Percentiles rank a stretch among this genome's conserved stretches.
Evolutionary conservation across 2,113 vertebrate species (phyloP).

Genomic region (Pogona vitticeps): DNA sequence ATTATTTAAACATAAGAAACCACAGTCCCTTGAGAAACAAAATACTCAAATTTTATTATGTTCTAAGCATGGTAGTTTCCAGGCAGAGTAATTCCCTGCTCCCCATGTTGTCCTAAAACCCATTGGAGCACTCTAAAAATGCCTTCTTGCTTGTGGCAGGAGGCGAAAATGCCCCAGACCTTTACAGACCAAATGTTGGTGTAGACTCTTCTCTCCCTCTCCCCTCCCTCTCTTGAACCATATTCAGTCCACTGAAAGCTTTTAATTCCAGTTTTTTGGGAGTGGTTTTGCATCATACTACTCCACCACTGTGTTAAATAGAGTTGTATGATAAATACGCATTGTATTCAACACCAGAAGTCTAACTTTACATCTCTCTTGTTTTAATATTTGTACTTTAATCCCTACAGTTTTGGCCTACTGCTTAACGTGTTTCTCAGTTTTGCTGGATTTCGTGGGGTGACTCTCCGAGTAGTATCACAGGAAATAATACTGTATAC

Average conservation of each 20-base stretch:
- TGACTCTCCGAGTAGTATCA: neutral
- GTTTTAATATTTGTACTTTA: neutral
- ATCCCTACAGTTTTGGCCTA: neutral
- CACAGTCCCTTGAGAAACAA: neutral
- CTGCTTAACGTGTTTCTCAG: neutral
- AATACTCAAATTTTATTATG: neutral
- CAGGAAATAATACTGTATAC: neutral
- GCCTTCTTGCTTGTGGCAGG: no score
- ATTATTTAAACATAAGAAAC: no score
- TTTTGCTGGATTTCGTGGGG: neutral
- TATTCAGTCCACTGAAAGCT: neutral
- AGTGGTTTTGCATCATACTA: neutral
- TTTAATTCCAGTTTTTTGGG: neutral
- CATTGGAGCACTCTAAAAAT: neutral
- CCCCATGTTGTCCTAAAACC: neutral
- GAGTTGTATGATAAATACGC: neutral
- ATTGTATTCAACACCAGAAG: neutral
- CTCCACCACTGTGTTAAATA: neutral
- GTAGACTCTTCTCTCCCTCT: no score
- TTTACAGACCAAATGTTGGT: neutral
- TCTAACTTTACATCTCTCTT: neutral
- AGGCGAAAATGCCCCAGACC: no score
- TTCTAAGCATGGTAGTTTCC: neutral
- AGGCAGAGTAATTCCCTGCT: neutral
- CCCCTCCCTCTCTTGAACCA: neutral